Evolutionary conservation across 2,888 invertebrate genomes (phyloP).

Genomic region (Furcula furcula): DNA sequence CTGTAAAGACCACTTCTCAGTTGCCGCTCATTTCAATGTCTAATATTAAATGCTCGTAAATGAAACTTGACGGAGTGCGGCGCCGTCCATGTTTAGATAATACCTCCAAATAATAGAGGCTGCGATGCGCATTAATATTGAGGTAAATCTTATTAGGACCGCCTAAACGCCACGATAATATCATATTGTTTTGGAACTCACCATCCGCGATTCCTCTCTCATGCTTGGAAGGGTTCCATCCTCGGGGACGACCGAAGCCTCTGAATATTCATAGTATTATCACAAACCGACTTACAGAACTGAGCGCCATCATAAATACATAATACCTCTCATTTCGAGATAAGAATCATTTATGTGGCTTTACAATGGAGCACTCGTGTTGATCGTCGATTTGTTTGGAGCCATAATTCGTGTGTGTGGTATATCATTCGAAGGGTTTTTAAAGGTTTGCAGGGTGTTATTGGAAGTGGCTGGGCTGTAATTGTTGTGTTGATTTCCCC

Average conservation of each 20-base stretch:
- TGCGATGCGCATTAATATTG: constrained; percentile 78
- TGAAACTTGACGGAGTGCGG: constrained; percentile 50
- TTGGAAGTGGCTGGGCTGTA: constrained; percentile 73
- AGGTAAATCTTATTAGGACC: constrained; percentile 80
- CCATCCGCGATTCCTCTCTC: constrained; percentile 75
- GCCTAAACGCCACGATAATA: constrained; percentile 78
- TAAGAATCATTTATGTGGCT: constrained; percentile 46
- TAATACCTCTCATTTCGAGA: constrained; percentile 57
- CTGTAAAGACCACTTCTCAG: constrained; percentile 38
- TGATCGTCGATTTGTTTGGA: constrained; percentile 22
- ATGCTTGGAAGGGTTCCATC: constrained; percentile 76
- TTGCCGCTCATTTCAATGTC: constrained; percentile 31
- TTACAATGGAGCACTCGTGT: constrained; percentile 34
- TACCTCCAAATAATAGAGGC: constrained; percentile 75
- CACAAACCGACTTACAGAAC: constrained; percentile 70
- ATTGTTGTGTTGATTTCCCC: constrained; percentile 79
- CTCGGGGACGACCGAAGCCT: constrained; percentile 64
- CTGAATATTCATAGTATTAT: constrained; percentile 79
- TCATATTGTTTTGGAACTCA: constrained; percentile 79
- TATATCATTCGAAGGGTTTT: constrained; percentile 45
- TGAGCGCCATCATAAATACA: constrained; percentile 64
- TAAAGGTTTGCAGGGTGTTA: constrained; percentile 63
- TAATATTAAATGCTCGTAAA: constrained; percentile 44
- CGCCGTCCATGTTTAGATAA: constrained; percentile 63
- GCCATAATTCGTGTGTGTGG: constrained; percentile 30